Conservation (phyloP, 2,797 vertebrate genomes). For the Enoplosus armatus region DNA sequence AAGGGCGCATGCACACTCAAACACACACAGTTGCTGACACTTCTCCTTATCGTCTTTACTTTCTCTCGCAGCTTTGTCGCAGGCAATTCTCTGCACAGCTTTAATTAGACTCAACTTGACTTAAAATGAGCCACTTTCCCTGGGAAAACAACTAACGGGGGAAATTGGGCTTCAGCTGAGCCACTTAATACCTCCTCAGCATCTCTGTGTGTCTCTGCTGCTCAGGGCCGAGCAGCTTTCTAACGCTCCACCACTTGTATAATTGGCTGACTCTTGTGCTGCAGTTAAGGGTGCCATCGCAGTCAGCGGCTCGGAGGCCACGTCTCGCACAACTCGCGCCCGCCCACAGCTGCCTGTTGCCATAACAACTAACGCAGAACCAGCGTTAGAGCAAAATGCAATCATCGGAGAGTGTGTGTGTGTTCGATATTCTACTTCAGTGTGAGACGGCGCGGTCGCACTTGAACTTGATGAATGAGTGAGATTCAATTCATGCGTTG, state of each 20-base stretch:
- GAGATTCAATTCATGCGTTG: not conserved
- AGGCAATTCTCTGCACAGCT: constrained; percentile 37
- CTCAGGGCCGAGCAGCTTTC: constrained; percentile 34
- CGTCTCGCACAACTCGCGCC: constrained; percentile 8
- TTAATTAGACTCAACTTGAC: constrained; percentile 62
- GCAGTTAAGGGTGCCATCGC: constrained; percentile 39
- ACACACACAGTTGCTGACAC: not conserved
- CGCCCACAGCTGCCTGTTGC: constrained; percentile 33
- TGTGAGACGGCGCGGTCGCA: not conserved
- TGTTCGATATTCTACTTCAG: not conserved
- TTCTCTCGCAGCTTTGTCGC: constrained; percentile 28
- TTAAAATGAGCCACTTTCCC: constrained; percentile 57
- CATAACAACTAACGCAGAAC: constrained; percentile 41
- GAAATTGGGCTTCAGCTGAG: constrained; percentile 47
- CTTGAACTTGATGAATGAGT: not conserved
- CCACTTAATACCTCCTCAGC: constrained; percentile 53
- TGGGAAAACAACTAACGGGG: constrained; percentile 57
- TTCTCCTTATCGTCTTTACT: constrained; percentile 32
- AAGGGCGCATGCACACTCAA: constrained; percentile 5
- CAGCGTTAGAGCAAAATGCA: not conserved
- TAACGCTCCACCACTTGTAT: constrained; percentile 38
- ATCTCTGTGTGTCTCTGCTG: constrained; percentile 14
- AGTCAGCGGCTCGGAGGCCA: constrained; percentile 35
- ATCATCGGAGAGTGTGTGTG: not conserved
- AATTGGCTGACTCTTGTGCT: constrained; percentile 55